Evolutionary conservation across 1,140 invertebrate species (phyloP), one percentile per base, ranked within the genome.

Genomic region (Sinonovacula constricta): DNA sequence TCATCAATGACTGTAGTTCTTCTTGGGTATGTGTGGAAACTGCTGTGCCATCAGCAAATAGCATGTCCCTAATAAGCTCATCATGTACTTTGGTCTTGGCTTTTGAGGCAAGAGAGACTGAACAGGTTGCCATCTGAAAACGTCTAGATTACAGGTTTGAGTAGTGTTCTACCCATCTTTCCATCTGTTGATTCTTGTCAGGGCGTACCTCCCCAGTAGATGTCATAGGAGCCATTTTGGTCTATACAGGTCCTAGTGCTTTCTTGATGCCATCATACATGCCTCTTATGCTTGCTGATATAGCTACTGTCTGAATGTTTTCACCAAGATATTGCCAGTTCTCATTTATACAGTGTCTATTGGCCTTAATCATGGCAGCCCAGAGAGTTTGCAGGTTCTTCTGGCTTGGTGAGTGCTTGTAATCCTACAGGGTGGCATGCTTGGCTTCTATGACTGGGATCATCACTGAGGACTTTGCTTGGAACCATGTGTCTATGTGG

Each of bases 1-100:
- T 26, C 14, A 68, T 24, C 1, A 53, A 51, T 12, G 45, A n/a
- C 51, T 81, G 79, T 22, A 83, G 72, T 14, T 22, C 62, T 28
- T 75, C 68, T 34, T 3, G 36, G 63, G 57, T 81, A 76, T 15
- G 49, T 28, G 15, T n/a, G n/a, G 80, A 54, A 10, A 65, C 34
- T 49, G 75, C 82, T 34, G 80, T 76, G 51, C 80, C 75, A 66
- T 83, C 69, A 31, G 75, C 68, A 65, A 80, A 83, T 15, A 83
- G 76, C 80, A 83, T 67, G 18, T 83, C 82, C 53, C 75, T 69
- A 66, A 83, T 56, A 45, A 83, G 80, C 15, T 76, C 75, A 14
- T 59, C 15, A n/a, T 24, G 26, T 15, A 70, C 66, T 24, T 81
- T 81, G 34, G 68, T 75, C 56, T 80, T 76, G 24, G 82, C 82